Base-by-base conservation (phyloP, 2,888 invertebrate species). In the Phengaris arion region DNA sequence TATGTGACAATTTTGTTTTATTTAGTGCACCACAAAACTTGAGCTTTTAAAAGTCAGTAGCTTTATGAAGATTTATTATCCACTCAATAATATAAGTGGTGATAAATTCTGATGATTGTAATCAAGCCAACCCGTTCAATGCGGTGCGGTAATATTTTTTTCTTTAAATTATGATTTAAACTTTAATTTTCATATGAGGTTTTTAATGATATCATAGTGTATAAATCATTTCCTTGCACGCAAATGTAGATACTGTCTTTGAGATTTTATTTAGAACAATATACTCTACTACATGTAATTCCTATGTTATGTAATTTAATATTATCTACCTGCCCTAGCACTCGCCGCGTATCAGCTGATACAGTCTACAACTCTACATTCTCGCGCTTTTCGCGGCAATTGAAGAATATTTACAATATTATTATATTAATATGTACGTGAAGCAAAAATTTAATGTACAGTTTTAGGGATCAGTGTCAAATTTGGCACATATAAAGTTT, bases 41-140 rank as follows among this genome's bases (percentile, higher is more conserved):
- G 51, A 52, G 35, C 13, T 72, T 35, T 52, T 35, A 48, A 51
- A 72, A 72, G 72, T 72, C 72, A 54, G 72, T 72, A 72, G 72
- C 72, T 35, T 72, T 72, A 72, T 72, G 22, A 72, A 72, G 72
- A 72, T 72, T 72, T 72, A 72, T 72, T 51, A 52, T 12, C 52
- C 52, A 72, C 72, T 72, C 52, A 72, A 72, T 52, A 52, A 12
- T 52, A 52, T 54, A 72, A 72, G 54, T 72, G 72, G 72, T 51
- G 22, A 72, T 72, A 72, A 72, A 72, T 72, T 72, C 22, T 51
- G 72, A 69, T 69, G 69, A 72, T 72, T 72, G 72, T 72, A 72
- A 72, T 72, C 72, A 22, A 52, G 52, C 52, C 70, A 51, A 52
- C 72, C 35, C 72, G 35, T 72, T 54, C 13, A 52, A 22, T 72